Base-by-base conservation (phyloP, 2,888 invertebrate species). In the Sceliomorpha sp. region DNA sequence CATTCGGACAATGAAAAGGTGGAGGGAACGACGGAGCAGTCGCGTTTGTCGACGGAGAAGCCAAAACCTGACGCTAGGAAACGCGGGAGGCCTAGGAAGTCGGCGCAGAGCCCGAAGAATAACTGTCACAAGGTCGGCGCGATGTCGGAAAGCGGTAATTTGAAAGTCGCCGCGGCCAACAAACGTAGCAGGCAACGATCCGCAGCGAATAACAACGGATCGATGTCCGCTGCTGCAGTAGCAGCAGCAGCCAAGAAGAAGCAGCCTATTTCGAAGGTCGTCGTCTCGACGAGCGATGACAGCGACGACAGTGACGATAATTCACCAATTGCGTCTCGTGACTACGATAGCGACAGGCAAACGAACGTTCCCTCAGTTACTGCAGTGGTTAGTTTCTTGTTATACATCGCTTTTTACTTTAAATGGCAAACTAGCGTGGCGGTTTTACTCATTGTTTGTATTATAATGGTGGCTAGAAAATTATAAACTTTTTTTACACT, bases 21-120 rank as follows among this genome's bases (percentile, higher is more conserved):
- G 10, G 73, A 79, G 76, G 63, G 76, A 70, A 69, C 56, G 32
- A 48, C 72, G 6, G 59, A 59, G 9, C 70, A 71, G 6, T 82
- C 84, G 0, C 73, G 86, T 26, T 8, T 36, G 32, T 13, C 20
- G 40, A 17, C 55, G 12, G 82, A 84, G 10, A 82, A 86, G 59
- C 80, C 84, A 68, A 91, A 91, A 77, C 78, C 78, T 24, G 85
- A 88, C 51, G 79, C 74, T 0, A 79, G 80, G 31, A 86, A 85
- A 73, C 90, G 91, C 12, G 91, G 91, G 0, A 88, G 91, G 40
- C 91, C 91, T 4, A 89, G 90, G 1, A 91, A 91, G 74, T 79
- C 86, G 10, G 88, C 89, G 0, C 84, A 86, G 51, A 84, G 84
- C 31, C 85, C 86, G 0, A 86, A 85, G 47, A n/a, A n/a, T n/a